phyloP scores from a whole-genome alignment of 2,888 invertebrate species.

The Acanthosepion esculentum region DNA sequence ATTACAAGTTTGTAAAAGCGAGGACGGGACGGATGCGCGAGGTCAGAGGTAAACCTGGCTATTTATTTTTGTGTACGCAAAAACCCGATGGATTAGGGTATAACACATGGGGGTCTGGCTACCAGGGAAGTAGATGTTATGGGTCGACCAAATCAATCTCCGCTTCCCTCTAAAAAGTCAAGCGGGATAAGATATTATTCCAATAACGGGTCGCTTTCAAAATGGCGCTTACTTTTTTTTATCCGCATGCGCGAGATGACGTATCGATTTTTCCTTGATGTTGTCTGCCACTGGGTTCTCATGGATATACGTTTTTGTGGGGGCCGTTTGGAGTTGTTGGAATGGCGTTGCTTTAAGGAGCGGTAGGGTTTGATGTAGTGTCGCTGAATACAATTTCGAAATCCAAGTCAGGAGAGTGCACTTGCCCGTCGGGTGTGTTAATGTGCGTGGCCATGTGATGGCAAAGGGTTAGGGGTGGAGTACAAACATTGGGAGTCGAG shows the following conservation, averaged over 20 bases:
- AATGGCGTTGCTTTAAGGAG: neutral
- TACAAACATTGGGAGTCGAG: neutral
- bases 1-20: neutral
- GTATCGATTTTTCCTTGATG: neutral
- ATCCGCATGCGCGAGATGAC: neutral
- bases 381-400: neutral
- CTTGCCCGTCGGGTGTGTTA: neutral
- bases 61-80: neutral
- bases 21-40: neutral
- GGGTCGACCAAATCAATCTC: too few relatives aligned
- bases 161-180: neutral
- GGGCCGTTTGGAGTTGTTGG: neutral
- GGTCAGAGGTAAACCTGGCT: neutral
- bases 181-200: neutral
- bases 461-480: neutral
- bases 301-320: neutral
- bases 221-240: neutral
- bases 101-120: too few relatives aligned
- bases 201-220: neutral
- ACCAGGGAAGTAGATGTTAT: too few relatives aligned
- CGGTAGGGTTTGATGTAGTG: neutral
- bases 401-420: neutral
- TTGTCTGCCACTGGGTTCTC: neutral
- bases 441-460: neutral
- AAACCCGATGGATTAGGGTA: too few relatives aligned